Percentiles rank a stretch among this genome's conserved stretches.
These are phyloP conservation scores for Xanthostigma xanthostigma DNA, from an alignment of 2,888 invertebrate species.

Conservation along the genomic window DNA sequence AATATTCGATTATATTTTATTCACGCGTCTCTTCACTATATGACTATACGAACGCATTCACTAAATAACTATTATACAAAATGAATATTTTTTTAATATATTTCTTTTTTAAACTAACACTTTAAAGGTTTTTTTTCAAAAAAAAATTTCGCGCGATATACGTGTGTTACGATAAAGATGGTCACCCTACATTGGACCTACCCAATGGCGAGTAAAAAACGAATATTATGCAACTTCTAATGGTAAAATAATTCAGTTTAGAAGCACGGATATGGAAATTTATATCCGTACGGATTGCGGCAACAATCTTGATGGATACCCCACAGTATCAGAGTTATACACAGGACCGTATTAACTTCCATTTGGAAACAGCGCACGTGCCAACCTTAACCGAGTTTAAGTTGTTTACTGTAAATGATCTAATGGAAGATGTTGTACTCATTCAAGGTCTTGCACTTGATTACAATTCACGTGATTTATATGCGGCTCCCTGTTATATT, in stretches of 20 bases:
- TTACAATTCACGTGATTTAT: constrained; percentile 34
- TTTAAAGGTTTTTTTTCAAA: too few relatives aligned
- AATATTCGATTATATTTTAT: too few relatives aligned
- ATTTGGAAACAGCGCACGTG: constrained; percentile 39
- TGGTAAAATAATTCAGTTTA: constrained; percentile 23
- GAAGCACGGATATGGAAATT: constrained; percentile 45
- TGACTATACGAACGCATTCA: too few relatives aligned
- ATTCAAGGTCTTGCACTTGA: constrained; percentile 40
- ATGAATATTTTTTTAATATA: too few relatives aligned
- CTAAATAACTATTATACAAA: too few relatives aligned
- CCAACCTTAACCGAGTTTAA: constrained; percentile 35
- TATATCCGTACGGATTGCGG: constrained; percentile 38
- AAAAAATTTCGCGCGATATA: too few relatives aligned
- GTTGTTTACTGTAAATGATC: constrained; percentile 35
- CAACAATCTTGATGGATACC: constrained; percentile 35
- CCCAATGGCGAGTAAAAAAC: too few relatives aligned
- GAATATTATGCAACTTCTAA: too few relatives aligned
- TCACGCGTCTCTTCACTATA: too few relatives aligned
- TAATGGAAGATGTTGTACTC: constrained; percentile 40
- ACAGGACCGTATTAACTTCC: constrained; percentile 35
- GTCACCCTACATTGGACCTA: too few relatives aligned
- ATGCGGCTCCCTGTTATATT: constrained; percentile 39
- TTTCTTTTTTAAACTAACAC: too few relatives aligned
- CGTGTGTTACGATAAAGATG: too few relatives aligned
- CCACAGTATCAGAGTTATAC: constrained; percentile 39